These are phyloP conservation scores for Idaea aversata DNA, from an alignment of 2,888 invertebrate species.

Conservation along the genomic window DNA sequence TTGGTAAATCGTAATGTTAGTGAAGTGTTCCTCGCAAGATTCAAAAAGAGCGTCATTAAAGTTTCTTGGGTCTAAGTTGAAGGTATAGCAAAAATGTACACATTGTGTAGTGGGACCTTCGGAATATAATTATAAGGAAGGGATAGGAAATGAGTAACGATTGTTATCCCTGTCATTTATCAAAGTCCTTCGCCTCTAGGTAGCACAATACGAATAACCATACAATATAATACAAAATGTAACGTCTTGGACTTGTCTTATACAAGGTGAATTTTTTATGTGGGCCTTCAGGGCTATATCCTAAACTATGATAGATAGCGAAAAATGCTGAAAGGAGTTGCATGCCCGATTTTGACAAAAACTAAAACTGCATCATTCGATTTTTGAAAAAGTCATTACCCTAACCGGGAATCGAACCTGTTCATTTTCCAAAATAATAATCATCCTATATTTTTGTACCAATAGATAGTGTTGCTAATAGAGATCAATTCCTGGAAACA, in stretches of 20 bases:
- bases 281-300: too few relatives aligned
- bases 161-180: conserved; percentile 69
- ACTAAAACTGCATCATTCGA: too few relatives aligned
- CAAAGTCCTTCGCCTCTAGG: conserved; percentile 64
- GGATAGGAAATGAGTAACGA: conserved; percentile 72
- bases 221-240: conserved; percentile 35
- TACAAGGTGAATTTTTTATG: too few relatives aligned
- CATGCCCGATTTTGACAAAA: too few relatives aligned
- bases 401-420: too few relatives aligned
- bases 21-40: conserved; percentile 30
- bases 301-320: too few relatives aligned
- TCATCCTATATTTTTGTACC: too few relatives aligned
- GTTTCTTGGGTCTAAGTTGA: conserved; percentile 37
- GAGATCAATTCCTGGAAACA: too few relatives aligned
- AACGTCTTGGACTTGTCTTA: conserved; percentile 4
- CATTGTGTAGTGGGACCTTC: conserved; percentile 45
- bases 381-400: too few relatives aligned
- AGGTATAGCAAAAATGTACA: conserved; percentile 53
- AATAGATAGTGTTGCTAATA: too few relatives aligned
- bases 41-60: conserved; percentile 42
- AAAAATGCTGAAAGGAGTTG: too few relatives aligned
- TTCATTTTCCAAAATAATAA: too few relatives aligned
- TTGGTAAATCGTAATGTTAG: conserved; percentile 30
- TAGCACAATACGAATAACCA: conserved; percentile 54
- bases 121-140: conserved; percentile 51